Base-by-base conservation (phyloP, 2,797 vertebrate genomes). In the Ataeniobius toweri region DNA sequence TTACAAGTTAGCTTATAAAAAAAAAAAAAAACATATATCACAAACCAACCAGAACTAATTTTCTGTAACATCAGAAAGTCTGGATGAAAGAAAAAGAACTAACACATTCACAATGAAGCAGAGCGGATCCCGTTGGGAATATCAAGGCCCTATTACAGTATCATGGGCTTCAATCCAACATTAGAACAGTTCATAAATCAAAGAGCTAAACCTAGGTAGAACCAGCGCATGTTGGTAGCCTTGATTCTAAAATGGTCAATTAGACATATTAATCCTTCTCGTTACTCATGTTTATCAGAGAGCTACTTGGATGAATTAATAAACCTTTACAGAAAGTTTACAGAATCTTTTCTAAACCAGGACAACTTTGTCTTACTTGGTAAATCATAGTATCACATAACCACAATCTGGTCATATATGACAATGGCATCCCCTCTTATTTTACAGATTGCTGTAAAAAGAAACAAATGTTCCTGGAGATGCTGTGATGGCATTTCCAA, bases 151-250 rank as follows among this genome's bases (percentile, higher is more conserved):
- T 78, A 86, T 93, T 90, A 90, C 93, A 88, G 92, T 90, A 93
- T 92, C 89, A 86, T 82, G 86, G 82, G 88, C 84, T 89, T 83
- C 87, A 89, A 88, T 90, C 86, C 88, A 92, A 92, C 91, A 90
- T 89, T 85, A 90, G 88, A 85, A 77, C 79, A 73, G 67, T 51
- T 73, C 74, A 84, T 80, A 74, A 86, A 75, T 85, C 50, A 87
- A 85, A 85, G 81, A 85, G 68, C 76, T 85, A 75, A 80, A 77
- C 73, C 78, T 53, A 36, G 80, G 71, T 76, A 59, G 56, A 87
- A 79, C 76, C 75, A 51, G 61, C 77, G 75, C 41, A 74, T 73
- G 75, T 79, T 53, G 1, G 73, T 74, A 77, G 73, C 79, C 82
- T 82, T 70, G 70, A 86, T 89, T 80, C 39, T 0, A 72, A 41